A percentile compares a stretch with the other conserved stretches of the same genome.
Conservation (phyloP, 2,797 vertebrate species). For the Salarias fasciatus region DNA sequence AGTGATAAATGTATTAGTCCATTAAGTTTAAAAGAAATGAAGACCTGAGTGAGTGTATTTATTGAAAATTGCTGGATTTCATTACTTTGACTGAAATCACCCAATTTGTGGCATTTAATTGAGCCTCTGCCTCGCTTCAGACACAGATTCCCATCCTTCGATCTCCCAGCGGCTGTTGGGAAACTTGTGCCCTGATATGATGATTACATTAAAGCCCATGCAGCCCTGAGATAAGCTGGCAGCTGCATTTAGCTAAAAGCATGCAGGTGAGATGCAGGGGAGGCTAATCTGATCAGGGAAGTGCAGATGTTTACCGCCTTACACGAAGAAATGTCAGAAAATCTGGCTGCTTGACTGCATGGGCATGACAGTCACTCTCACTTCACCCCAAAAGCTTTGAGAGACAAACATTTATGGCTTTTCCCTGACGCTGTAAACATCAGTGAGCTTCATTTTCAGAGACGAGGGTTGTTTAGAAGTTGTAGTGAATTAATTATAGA, state of each 20-base stretch:
- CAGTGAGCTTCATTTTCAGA: background rate
- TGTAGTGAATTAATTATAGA: no score
- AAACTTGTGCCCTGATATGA: constrained; percentile 4
- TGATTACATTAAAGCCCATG: constrained; percentile 21
- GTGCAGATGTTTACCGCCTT: background rate
- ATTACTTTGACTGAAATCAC: no score
- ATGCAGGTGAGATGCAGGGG: constrained; percentile 4
- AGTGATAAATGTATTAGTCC: no score
- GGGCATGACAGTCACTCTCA: background rate
- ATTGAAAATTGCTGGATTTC: no score
- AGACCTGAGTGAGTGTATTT: no score
- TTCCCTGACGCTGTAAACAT: no score
- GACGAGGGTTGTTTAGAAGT: background rate
- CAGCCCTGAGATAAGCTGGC: constrained; percentile 27
- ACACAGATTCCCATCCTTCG: background rate
- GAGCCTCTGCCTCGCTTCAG: background rate
- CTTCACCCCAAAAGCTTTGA: no score
- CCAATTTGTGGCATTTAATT: no score
- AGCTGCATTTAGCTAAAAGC: constrained; percentile 41
- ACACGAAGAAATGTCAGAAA: background rate
- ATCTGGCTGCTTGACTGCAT: background rate
- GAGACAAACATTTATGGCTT: no score
- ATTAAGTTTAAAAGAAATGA: no score
- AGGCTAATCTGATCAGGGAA: constrained; percentile 34
- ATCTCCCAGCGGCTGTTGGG: background rate